A percentile compares a stretch with the other conserved stretches of the same genome.
Evolutionary conservation across 2,888 invertebrate genomes (phyloP).

Genomic region (Cheiracanthium punctorium): DNA sequence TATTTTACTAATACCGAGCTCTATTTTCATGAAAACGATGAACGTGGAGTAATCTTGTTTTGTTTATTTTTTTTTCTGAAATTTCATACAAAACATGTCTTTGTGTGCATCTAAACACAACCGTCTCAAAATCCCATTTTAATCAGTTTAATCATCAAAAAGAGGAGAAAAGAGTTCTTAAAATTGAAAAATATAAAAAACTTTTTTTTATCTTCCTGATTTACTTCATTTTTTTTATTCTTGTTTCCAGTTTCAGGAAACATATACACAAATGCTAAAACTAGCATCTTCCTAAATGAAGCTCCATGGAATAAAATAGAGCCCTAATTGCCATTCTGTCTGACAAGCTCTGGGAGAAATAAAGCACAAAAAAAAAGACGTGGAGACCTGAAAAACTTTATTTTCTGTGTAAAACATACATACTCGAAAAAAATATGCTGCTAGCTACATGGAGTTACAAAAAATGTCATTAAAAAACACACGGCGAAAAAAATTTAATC

Average conservation of each 20-base stretch:
- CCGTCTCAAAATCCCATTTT: not conserved
- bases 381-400: constrained; percentile 25
- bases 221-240: not conserved
- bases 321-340: constrained; percentile 48
- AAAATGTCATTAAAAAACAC: constrained; percentile 42
- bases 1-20: too few relatives aligned
- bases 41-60: too few relatives aligned
- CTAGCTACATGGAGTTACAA: constrained; percentile 28
- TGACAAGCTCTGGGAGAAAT: constrained; percentile 10
- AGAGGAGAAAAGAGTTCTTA: not conserved
- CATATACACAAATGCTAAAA: not conserved
- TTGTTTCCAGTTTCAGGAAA: not conserved
- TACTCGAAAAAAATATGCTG: constrained; percentile 23
- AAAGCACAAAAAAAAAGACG: too few relatives aligned
- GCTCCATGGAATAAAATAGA: not conserved
- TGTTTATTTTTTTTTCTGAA: too few relatives aligned
- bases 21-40: too few relatives aligned
- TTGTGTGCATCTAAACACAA: not conserved
- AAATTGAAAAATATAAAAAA: not conserved
- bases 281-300: not conserved
- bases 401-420: constrained; percentile 53
- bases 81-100: too few relatives aligned
- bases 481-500: constrained; percentile 55
- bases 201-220: too few relatives aligned
- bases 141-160: not conserved